A percentile compares a stretch with the other conserved stretches of the same genome.
Evolutionary conservation across 2,888 invertebrate genomes (phyloP).

Genomic region (Hirtodrosophila alboralis): DNA sequence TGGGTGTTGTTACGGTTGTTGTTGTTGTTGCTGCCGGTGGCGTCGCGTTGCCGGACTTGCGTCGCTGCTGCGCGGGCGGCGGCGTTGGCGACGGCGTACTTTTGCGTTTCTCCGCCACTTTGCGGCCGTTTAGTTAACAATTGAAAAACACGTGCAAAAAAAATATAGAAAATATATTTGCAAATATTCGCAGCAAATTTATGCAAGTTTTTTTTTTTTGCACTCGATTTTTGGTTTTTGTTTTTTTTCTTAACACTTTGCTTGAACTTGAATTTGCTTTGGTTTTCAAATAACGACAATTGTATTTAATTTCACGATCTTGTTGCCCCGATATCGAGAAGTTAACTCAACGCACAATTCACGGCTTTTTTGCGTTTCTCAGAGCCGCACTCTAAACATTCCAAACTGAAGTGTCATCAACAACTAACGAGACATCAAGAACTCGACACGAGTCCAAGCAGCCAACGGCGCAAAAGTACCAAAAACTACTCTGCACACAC

Average conservation of each 20-base stretch:
- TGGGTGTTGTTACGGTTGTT: conserved; percentile 31
- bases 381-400: conserved; percentile 79
- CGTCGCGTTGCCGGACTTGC: conserved; percentile 62
- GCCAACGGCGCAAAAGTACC: conserved; percentile 76
- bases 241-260: conserved; percentile 3
- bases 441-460: conserved; percentile 83
- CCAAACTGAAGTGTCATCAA: conserved; percentile 84
- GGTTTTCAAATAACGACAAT: neutral
- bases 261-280: neutral
- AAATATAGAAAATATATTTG: neutral
- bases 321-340: conserved; percentile 15
- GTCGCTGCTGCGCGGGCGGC: conserved; percentile 80
- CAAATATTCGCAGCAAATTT: neutral
- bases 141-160: conserved; percentile 33
- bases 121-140: conserved; percentile 58
- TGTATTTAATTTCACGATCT: neutral
- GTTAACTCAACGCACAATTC: conserved; percentile 28
- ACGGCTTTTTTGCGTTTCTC: conserved; percentile 54
- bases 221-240: neutral
- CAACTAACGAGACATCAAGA: conserved; percentile 84
- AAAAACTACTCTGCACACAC: conserved; percentile 59
- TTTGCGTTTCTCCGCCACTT: conserved; percentile 84
- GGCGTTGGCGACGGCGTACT: conserved; percentile 80
- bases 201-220: neutral
- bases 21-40: conserved; percentile 14